Conservation (phyloP, 2,888 invertebrate species). For the Oligia strigilis region DNA sequence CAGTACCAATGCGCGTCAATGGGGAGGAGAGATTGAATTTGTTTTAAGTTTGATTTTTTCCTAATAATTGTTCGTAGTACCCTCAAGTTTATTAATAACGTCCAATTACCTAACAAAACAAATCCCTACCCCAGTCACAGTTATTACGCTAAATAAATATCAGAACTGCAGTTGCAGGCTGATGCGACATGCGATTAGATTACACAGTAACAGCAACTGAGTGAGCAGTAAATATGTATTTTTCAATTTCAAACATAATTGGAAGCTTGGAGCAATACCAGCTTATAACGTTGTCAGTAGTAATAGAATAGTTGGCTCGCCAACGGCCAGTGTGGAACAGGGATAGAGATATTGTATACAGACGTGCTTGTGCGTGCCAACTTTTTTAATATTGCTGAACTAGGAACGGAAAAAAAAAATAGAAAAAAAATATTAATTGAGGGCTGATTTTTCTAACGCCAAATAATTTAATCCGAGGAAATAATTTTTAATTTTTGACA, state of each 20-base stretch:
- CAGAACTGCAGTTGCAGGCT: constrained; percentile 4
- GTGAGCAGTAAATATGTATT: constrained; percentile 58
- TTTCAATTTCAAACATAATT: constrained; percentile 55
- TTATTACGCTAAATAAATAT: constrained; percentile 9
- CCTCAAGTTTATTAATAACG: too few species aligned
- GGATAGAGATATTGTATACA: too few species aligned
- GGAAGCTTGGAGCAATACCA: constrained; percentile 17
- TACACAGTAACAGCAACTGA: constrained; percentile 15
- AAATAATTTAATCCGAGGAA: too few species aligned
- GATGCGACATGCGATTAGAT: background rate
- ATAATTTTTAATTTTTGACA: too few species aligned
- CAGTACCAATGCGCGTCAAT: too few species aligned
- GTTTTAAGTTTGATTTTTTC: too few species aligned
- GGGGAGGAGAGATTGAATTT: too few species aligned
- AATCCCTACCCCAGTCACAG: background rate
- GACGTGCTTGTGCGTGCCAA: constrained; percentile 9
- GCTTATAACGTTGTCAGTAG: constrained; percentile 16
- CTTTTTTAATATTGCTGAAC: background rate
- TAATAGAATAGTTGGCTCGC: constrained; percentile 49
- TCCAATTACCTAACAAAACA: background rate
- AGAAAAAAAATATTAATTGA: too few species aligned
- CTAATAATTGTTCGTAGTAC: too few species aligned
- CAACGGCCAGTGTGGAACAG: background rate
- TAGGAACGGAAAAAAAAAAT: too few species aligned
- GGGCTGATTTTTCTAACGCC: too few species aligned